Conservation (phyloP, 2,888 invertebrate genomes). For the Mechanitis messenoides region DNA sequence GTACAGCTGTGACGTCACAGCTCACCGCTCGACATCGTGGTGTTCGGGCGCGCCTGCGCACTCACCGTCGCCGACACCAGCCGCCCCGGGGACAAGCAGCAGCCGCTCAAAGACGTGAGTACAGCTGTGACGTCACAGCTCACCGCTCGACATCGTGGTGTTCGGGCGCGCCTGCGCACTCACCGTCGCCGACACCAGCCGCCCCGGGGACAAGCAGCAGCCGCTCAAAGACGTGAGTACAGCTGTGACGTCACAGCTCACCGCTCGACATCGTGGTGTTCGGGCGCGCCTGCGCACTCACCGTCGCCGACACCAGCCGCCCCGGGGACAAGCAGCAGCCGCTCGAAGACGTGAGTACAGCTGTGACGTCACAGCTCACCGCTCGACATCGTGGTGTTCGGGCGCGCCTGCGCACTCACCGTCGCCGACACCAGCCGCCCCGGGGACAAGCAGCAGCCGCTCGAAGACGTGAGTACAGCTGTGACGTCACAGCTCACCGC, state of each 20-base stretch:
- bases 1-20: too few relatives aligned
- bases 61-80: too few relatives aligned
- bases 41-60: too few relatives aligned
- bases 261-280: conserved; percentile 98
- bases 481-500: background rate
- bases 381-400: conserved; percentile 75
- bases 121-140: too few relatives aligned
- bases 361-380: background rate
- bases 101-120: too few relatives aligned
- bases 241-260: conserved; percentile 67
- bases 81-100: too few relatives aligned
- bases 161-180: too few relatives aligned
- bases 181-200: too few relatives aligned
- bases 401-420: conserved; percentile 94
- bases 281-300: conserved; percentile 96
- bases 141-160: too few relatives aligned
- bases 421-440: conserved; percentile 91
- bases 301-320: conserved; percentile 88
- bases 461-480: conserved; percentile 76
- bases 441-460: conserved; percentile 84
- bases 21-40: too few relatives aligned
- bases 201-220: too few relatives aligned
- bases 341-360: conserved; percentile 77
- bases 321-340: conserved; percentile 89
- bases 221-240: too few relatives aligned